Conservation (phyloP, 1,140 invertebrate species). For the Sarcophaga peregrina region DNA sequence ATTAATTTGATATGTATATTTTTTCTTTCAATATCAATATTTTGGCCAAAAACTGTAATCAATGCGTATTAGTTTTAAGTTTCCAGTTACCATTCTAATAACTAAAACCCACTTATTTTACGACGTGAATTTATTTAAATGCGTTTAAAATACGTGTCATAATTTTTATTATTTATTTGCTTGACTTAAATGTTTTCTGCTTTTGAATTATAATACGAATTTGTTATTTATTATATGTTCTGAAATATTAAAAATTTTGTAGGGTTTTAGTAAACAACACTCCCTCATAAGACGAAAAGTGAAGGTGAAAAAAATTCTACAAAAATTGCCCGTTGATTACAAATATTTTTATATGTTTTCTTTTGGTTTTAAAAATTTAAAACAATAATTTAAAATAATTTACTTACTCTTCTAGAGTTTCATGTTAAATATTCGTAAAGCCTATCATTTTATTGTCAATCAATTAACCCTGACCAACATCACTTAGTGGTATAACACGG, state of each 20-base stretch:
- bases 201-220: background rate
- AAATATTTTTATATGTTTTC: no score
- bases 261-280: background rate
- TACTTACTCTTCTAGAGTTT: no score
- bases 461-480: conserved; percentile 19
- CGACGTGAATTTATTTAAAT: conserved; percentile 14
- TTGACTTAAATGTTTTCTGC: background rate
- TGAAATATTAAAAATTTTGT: background rate
- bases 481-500: background rate
- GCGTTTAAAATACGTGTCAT: conserved; percentile 15
- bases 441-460: conserved; percentile 19
- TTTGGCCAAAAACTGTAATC: background rate
- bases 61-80: background rate
- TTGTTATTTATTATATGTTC: background rate
- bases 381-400: no score
- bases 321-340: no score
- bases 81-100: no score
- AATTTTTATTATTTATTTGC: conserved; percentile 19
- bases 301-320: background rate
- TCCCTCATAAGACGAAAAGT: background rate
- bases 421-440: no score
- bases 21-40: no score
- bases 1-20: no score
- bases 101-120: background rate
- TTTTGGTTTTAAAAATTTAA: no score